Conservation (phyloP, 2,888 invertebrate genomes). For the Morpho achilles region DNA sequence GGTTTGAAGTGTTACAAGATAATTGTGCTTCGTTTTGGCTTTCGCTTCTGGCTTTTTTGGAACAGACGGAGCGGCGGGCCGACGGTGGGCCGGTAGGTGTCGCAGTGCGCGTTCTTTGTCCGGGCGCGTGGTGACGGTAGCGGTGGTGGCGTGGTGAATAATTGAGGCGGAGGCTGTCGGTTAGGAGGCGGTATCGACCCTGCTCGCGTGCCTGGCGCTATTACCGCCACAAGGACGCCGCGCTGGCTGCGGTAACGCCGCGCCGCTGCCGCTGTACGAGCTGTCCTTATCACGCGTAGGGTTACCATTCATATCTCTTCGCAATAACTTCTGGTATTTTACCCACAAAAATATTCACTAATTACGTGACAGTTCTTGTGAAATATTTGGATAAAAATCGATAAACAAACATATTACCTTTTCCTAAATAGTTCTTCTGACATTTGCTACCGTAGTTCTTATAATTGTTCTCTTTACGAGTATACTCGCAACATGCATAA, state of each 20-base stretch:
- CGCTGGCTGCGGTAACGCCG: conserved; percentile 68
- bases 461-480: too few species aligned
- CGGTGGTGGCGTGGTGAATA: conserved; percentile 67
- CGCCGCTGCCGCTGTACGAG: conserved; percentile 43
- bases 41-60: conserved; percentile 42
- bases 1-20: conserved; percentile 53
- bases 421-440: too few species aligned
- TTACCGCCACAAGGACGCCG: conserved; percentile 71
- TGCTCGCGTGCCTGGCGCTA: conserved; percentile 69
- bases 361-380: too few species aligned
- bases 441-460: too few species aligned
- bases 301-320: not conserved
- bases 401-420: not conserved
- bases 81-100: conserved; percentile 67
- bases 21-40: conserved; percentile 48
- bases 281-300: conserved; percentile 23
- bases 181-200: conserved; percentile 73
- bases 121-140: conserved; percentile 52
- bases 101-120: conserved; percentile 63
- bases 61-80: conserved; percentile 44
- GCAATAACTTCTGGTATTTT: too few species aligned
- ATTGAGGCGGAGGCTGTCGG: conserved; percentile 70
- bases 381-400: too few species aligned
- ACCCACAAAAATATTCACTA: too few species aligned
- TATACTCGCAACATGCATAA: too few species aligned